Conservation (phyloP, 2,113 vertebrate genomes). For the Ariopsis seemanni region DNA sequence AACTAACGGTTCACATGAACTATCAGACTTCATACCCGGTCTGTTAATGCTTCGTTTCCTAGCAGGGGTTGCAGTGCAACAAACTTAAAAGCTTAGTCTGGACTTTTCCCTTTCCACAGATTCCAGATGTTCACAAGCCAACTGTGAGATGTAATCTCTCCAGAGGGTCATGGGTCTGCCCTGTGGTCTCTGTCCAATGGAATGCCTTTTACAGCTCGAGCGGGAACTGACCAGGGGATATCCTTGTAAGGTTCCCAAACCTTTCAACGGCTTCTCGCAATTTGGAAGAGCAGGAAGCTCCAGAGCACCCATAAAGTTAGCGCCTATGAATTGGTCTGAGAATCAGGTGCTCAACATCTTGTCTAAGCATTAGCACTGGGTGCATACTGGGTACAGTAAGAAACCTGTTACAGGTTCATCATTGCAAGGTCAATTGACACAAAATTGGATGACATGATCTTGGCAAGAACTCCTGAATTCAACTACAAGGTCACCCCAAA, state of each 20-base stretch:
- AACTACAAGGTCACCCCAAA: background rate
- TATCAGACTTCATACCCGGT: background rate
- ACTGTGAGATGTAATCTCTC: background rate
- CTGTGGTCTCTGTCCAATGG: background rate
- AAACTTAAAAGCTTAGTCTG: background rate
- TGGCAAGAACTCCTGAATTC: background rate
- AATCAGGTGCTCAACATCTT: background rate
- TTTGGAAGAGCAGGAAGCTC: background rate
- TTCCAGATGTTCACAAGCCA: conserved; percentile 16
- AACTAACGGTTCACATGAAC: background rate
- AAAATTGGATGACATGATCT: background rate
- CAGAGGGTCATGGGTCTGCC: background rate
- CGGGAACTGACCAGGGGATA: background rate
- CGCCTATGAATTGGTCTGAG: no score
- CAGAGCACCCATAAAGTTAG: background rate
- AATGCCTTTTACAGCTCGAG: background rate
- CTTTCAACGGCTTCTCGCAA: background rate
- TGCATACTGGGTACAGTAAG: background rate
- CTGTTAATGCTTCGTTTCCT: background rate
- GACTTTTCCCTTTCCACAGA: background rate
- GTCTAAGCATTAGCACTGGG: background rate
- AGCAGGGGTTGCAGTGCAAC: background rate
- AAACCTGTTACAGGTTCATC: background rate
- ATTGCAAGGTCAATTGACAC: background rate
- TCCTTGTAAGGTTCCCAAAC: background rate